phyloP scores from a whole-genome alignment of 2,888 invertebrate genomes.

The Tachystola acroxantha region DNA sequence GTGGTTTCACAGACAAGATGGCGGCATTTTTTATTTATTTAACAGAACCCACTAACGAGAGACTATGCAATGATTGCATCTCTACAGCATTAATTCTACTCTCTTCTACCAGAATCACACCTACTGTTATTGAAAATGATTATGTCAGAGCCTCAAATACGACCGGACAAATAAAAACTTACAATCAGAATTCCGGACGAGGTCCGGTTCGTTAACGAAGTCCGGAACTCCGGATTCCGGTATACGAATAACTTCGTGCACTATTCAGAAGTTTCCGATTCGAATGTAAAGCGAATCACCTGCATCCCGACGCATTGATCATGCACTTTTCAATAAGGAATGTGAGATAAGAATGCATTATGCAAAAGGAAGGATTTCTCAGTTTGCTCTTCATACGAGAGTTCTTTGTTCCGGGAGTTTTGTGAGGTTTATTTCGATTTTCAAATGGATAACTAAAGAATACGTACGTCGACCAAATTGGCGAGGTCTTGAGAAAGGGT shows the following conservation, averaged over 20 bases:
- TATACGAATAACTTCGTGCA: slow-evolving; percentile 18
- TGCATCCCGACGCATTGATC: not conserved
- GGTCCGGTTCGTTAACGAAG: slow-evolving; percentile 24
- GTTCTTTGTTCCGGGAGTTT: not conserved
- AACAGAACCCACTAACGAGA: too few relatives aligned
- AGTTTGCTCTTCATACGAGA: not conserved
- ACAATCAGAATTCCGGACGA: slow-evolving; percentile 11
- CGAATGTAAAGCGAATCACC: slow-evolving; percentile 12
- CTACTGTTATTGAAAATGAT: too few relatives aligned
- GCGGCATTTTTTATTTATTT: too few relatives aligned
- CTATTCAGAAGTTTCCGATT: slow-evolving; percentile 24
- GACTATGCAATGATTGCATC: too few relatives aligned
- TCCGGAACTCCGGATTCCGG: slow-evolving; percentile 13
- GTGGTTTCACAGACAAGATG: too few relatives aligned
- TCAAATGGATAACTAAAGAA: too few relatives aligned
- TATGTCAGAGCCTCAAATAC: slow-evolving; percentile 4
- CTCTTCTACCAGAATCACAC: too few relatives aligned
- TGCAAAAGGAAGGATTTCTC: slow-evolving; percentile 4
- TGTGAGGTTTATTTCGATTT: too few relatives aligned
- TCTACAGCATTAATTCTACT: too few relatives aligned
- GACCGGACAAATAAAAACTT: slow-evolving; percentile 19
- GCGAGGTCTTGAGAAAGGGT: too few relatives aligned
- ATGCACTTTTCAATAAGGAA: not conserved
- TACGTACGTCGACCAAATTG: too few relatives aligned
- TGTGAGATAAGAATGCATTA: not conserved